These are phyloP conservation scores for Palythoa grandiflora DNA, from an alignment of 92 coral and sea anemone species.

Conservation along the genomic window DNA sequence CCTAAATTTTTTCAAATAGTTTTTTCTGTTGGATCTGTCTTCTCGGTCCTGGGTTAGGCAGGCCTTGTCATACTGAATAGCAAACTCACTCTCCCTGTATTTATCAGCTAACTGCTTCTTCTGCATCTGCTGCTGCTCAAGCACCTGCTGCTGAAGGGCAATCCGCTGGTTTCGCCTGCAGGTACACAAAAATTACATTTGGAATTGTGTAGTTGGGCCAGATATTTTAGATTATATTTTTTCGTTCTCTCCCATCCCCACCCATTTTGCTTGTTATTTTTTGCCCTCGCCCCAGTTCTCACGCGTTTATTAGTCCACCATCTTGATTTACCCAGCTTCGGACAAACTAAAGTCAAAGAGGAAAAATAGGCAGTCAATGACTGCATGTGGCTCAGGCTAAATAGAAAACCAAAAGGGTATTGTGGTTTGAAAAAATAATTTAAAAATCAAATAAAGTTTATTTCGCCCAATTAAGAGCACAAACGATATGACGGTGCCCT, in stretches of 20 bases:
- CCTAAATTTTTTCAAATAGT: conserved; percentile 78
- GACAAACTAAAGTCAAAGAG: not conserved
- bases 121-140: conserved; percentile 66
- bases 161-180: conserved; percentile 56
- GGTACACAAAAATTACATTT: not conserved
- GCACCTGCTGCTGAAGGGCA: conserved; percentile 78
- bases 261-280: no score
- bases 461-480: no score
- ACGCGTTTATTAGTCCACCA: no score
- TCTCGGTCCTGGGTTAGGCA: conserved; percentile 75
- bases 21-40: conserved; percentile 68
- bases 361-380: no score
- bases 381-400: no score
- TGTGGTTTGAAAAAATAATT: no score
- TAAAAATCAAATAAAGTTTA: no score
- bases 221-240: no score
- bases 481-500: no score
- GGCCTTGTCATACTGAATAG: conserved; percentile 81
- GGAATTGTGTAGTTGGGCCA: not conserved
- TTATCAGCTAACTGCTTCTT: conserved; percentile 33
- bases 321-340: not conserved
- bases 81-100: conserved; percentile 79
- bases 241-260: no score
- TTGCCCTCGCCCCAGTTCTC: no score
- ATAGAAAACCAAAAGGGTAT: no score